Conservation (phyloP, 2,113 vertebrate genomes). For the Serilophus lunatus region DNA sequence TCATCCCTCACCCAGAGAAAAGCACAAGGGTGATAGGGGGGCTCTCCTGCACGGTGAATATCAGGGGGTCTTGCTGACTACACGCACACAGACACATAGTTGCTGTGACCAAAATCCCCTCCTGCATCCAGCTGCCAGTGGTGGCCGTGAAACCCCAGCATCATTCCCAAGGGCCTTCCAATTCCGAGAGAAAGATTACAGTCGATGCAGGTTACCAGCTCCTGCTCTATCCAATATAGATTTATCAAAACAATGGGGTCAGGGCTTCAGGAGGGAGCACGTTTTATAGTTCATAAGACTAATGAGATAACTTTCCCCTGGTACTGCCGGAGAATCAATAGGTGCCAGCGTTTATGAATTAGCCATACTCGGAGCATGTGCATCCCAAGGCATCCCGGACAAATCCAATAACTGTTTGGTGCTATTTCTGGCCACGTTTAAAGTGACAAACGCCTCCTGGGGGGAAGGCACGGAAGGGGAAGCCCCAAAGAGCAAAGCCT, state of each 20-base stretch:
- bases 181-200: constrained; percentile 67
- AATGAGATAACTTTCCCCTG: constrained; percentile 64
- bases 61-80: not conserved
- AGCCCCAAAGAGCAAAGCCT: constrained; percentile 10
- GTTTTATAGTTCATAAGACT: constrained; percentile 64
- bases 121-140: not conserved
- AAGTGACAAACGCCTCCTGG: not conserved
- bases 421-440: not conserved
- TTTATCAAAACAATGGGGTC: constrained; percentile 74
- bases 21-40: rapidly evolving
- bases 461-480: not conserved
- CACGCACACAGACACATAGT: too few species aligned
- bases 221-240: constrained; percentile 67
- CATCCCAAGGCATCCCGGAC: constrained; percentile 8
- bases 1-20: not conserved
- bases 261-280: constrained; percentile 37
- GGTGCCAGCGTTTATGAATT: constrained; percentile 43
- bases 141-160: not conserved
- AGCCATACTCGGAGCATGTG: not conserved
- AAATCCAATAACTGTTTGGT: constrained; percentile 2
- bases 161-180: not conserved
- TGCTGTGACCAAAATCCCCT: not conserved
- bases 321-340: constrained; percentile 2
- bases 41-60: rapidly evolving
- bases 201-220: constrained; percentile 72